Percentiles rank a stretch among this genome's conserved stretches.
These are phyloP conservation scores for Phaedon cochleariae DNA, from an alignment of 2,888 invertebrate species.

Conservation along the genomic window DNA sequence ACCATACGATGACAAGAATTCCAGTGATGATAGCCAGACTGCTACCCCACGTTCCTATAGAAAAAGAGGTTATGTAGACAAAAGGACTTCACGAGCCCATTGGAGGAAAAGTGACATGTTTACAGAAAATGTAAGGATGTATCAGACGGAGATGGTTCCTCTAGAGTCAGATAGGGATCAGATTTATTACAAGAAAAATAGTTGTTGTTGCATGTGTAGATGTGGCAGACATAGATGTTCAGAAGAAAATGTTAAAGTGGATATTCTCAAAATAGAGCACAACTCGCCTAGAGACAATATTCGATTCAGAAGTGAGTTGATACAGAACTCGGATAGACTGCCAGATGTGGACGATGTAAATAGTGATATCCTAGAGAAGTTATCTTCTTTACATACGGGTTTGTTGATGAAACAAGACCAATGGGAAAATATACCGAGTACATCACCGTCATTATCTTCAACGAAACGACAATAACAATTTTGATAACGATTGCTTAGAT, in stretches of 20 bases:
- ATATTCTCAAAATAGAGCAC: constrained; percentile 53
- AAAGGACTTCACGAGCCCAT: constrained; percentile 56
- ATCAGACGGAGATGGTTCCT: constrained; percentile 64
- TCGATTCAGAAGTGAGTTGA: constrained; percentile 19
- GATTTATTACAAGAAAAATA: constrained; percentile 53
- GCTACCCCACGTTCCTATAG: constrained; percentile 65
- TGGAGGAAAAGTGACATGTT: constrained; percentile 64
- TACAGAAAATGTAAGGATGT: constrained; percentile 58
- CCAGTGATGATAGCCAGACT: constrained; percentile 71
- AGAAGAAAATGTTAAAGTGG: constrained; percentile 59
- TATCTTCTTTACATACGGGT: constrained; percentile 62
- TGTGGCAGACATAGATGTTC: constrained; percentile 56
- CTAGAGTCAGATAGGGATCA: constrained; percentile 65
- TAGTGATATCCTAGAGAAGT: constrained; percentile 56
- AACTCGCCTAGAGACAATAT: constrained; percentile 41
- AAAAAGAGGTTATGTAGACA: constrained; percentile 61
- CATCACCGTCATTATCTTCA: constrained; percentile 39
- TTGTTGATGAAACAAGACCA: constrained; percentile 65
- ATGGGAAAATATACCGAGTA: constrained; percentile 62
- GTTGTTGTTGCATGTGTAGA: constrained; percentile 57
- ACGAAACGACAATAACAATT: constrained; percentile 22
- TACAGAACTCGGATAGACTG: constrained; percentile 25
- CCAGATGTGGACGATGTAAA: constrained; percentile 43
- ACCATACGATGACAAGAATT: constrained; percentile 67
- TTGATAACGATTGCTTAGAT: constrained; percentile 26